Base-by-base conservation (phyloP, 2,113 vertebrate genomes). In the Epinephelus moara region DNA sequence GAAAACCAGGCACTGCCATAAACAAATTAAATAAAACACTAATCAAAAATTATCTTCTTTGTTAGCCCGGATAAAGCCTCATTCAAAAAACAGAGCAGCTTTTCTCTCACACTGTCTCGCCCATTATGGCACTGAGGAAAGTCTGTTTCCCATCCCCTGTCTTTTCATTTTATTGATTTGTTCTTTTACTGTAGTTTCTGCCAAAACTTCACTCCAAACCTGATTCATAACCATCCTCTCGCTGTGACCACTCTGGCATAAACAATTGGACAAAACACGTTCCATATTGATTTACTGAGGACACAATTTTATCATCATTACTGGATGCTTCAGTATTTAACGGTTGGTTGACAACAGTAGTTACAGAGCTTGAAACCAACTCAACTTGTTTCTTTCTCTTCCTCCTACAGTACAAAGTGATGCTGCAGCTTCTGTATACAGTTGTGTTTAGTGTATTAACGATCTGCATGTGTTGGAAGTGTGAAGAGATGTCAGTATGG, bases 111-210 rank as follows among this genome's bases (percentile, higher is more conserved):
- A 17, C n/a, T 15, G 17, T 67, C 19, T 69, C 2, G 0, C 45
- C 21, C 9, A 50, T 12, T 40, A 9, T 3, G 40, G 64, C 23
- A 17, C 23, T 21, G 27, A 76, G 78, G 21, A 37, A 55, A 53
- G 59, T 66, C 13, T 33, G 56, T 25, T 52, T 63, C 52, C 9
- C 23, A 30, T 40, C 23, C 45, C n/a, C 69, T 25, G 56, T 71
- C n/a, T 60, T 78, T 61, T 78, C 13, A 30, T 63, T 60, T 6
- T 67, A 75, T 70, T 52, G 71, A 80, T 80, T 80, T 87, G 21
- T 71, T 74, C 23, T 75, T 64, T 75, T 30, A 23, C 25, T 66
- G 66, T 59, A 56, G 6, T 56, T 69, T 56, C 55, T 74, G 25
- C 57, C n/a, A 59, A 42, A 64, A 56, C 6, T 23, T 53, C 12